Conservation (phyloP, 2,113 vertebrate species). For the Leptocoma aspasia region DNA sequence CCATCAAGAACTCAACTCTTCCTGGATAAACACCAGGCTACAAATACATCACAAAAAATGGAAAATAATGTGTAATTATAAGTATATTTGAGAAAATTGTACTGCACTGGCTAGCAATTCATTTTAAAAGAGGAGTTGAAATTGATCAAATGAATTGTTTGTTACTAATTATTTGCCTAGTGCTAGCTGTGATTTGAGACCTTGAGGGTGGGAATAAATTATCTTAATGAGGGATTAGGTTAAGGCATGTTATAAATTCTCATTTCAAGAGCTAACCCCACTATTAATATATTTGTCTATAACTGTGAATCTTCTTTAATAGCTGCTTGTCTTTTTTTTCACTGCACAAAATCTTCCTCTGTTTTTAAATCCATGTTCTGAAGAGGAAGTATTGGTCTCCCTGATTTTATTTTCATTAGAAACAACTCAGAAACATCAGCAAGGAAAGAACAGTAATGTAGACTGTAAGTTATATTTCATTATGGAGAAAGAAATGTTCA, state of each 20-base stretch:
- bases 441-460: not conserved
- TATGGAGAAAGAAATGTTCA: not conserved
- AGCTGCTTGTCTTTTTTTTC: conserved; percentile 4
- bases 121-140: conserved; percentile 25
- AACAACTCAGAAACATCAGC: not conserved
- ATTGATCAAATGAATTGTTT: conserved; percentile 62
- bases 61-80: conserved; percentile 26
- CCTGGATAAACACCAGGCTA: not conserved
- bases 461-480: not conserved
- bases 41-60: not conserved
- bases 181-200: conserved; percentile 53
- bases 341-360: not conserved
- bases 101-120: not conserved
- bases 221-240: conserved; percentile 66
- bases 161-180: conserved; percentile 65
- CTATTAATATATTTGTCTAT: conserved; percentile 44
- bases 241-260: conserved; percentile 49
- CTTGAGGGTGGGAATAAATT: conserved; percentile 64
- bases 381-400: not conserved
- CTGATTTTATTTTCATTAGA: not conserved
- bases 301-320: conserved; percentile 60
- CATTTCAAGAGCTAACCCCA: conserved; percentile 51
- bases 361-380: not conserved
- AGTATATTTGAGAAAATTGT: conserved; percentile 32
- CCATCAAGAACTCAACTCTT: not conserved